A percentile compares a stretch with the other conserved stretches of the same genome.
Conservation (phyloP, 53 echinoderm and acorn worm species). For the Patiria pectinifera region DNA sequence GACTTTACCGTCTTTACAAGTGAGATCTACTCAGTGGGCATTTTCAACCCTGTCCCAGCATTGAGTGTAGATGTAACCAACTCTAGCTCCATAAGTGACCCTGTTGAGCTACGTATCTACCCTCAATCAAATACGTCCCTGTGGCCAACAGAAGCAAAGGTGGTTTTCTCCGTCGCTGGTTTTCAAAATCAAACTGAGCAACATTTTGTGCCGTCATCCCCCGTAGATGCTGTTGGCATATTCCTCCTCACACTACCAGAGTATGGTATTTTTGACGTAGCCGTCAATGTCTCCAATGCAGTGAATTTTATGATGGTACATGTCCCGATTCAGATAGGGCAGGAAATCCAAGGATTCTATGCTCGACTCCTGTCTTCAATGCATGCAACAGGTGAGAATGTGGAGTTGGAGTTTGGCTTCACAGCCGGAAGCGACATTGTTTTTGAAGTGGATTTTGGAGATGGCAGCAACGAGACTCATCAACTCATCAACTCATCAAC, state of each 20-base stretch:
- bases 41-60: slow-evolving; percentile 40
- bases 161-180: background rate
- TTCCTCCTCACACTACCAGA: slow-evolving; percentile 12
- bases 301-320: background rate
- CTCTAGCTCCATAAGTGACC: slow-evolving; percentile 20
- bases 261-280: slow-evolving; percentile 14
- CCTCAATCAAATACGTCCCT: background rate
- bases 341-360: slow-evolving; percentile 41
- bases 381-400: slow-evolving; percentile 12
- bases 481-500: slow-evolving; percentile 11
- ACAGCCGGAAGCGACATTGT: slow-evolving; percentile 30
- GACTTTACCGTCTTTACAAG: slow-evolving; percentile 22
- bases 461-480: slow-evolving; percentile 14
- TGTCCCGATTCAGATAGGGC: slow-evolving; percentile 20
- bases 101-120: slow-evolving; percentile 14
- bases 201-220: slow-evolving; percentile 6
- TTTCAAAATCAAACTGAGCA: slow-evolving; percentile 5
- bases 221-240: background rate
- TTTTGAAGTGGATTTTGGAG: slow-evolving; percentile 62
- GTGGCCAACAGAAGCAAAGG: slow-evolving; percentile 60
- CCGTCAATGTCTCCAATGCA: slow-evolving; percentile 38
- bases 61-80: slow-evolving; percentile 28
- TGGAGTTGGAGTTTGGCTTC: slow-evolving; percentile 12
- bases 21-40: slow-evolving; percentile 14
- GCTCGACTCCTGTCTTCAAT: background rate